Percentiles rank a stretch among this genome's conserved stretches.
phyloP scores from a whole-genome alignment of 2,888 invertebrate species.

The Cheilosia soror region DNA sequence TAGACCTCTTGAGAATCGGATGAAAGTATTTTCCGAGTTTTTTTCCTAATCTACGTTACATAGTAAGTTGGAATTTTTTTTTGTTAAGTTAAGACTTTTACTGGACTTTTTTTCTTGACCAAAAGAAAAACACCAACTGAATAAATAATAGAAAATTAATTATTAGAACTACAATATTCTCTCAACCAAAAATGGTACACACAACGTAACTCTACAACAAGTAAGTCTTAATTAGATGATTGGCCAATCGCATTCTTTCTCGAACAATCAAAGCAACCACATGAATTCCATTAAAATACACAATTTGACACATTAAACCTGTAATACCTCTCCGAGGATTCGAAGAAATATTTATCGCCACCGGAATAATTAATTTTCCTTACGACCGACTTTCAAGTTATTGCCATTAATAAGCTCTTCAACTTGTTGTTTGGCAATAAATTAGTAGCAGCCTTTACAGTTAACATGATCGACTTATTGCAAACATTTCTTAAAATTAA shows the following conservation, averaged over 20 bases:
- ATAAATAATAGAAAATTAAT: no score
- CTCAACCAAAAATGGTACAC: conserved; percentile 23
- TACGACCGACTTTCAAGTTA: conserved; percentile 46
- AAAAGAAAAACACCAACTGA: no score
- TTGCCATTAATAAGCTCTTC: conserved; percentile 54
- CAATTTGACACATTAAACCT: conserved; percentile 42
- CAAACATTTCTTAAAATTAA: conserved; percentile 22
- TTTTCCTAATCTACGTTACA: no score
- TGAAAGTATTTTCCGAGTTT: no score
- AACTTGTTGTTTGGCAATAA: conserved; percentile 46
- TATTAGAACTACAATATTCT: no score
- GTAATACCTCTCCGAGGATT: conserved; percentile 9
- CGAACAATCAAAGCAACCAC: conserved; percentile 29
- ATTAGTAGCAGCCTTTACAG: conserved; percentile 39
- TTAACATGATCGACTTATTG: conserved; percentile 54
- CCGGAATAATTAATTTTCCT: conserved; percentile 58
- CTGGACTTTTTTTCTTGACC: no score
- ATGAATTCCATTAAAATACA: conserved; percentile 44
- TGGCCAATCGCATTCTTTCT: conserved; percentile 1
- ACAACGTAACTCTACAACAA: conserved; percentile 8
- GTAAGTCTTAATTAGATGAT: neutral
- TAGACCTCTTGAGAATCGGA: no score
- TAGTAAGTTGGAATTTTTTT: no score
- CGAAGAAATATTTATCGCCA: neutral
- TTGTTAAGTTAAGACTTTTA: no score